Conservation (phyloP, 2,888 invertebrate genomes). For the Agrochola lota region DNA sequence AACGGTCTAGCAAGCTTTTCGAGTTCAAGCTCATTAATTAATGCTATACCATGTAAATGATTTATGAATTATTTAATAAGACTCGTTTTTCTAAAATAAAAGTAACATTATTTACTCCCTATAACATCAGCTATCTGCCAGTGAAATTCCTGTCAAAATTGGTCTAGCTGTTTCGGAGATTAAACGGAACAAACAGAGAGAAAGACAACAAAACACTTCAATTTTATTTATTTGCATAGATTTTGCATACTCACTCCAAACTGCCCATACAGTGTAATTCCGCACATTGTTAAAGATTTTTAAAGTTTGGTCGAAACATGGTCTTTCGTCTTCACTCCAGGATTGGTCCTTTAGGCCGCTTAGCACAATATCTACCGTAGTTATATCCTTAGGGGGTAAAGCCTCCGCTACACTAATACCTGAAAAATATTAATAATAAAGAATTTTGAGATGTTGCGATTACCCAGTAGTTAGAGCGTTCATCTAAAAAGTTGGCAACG, state of each 20-base stretch:
- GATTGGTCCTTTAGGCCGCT: conserved; percentile 24
- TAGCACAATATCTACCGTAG: conserved; percentile 47
- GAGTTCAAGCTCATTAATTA: neutral
- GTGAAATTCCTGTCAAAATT: too few relatives aligned
- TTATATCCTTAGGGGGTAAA: conserved; percentile 6
- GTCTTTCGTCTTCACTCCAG: conserved; percentile 41
- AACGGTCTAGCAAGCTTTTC: neutral
- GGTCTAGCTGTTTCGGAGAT: too few relatives aligned
- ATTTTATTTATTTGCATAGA: too few relatives aligned
- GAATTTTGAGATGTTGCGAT: neutral
- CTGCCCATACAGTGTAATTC: conserved; percentile 58
- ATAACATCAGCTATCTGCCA: too few relatives aligned
- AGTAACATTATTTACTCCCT: too few relatives aligned
- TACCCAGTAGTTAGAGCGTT: neutral
- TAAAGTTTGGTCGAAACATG: conserved; percentile 47
- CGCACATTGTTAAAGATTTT: conserved; percentile 44
- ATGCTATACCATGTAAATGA: too few relatives aligned
- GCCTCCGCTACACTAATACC: conserved; percentile 8
- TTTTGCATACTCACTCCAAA: conserved; percentile 53
- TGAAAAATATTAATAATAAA: conserved; percentile 21
- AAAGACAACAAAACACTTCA: too few relatives aligned
- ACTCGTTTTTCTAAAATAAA: neutral
- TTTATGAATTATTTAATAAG: neutral
- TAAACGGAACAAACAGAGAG: too few relatives aligned
- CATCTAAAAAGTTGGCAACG: too few relatives aligned